Percentiles rank a stretch among this genome's conserved stretches.
Evolutionary conservation across 2,888 invertebrate species (phyloP).

Genomic region (Sesamia inferens): DNA sequence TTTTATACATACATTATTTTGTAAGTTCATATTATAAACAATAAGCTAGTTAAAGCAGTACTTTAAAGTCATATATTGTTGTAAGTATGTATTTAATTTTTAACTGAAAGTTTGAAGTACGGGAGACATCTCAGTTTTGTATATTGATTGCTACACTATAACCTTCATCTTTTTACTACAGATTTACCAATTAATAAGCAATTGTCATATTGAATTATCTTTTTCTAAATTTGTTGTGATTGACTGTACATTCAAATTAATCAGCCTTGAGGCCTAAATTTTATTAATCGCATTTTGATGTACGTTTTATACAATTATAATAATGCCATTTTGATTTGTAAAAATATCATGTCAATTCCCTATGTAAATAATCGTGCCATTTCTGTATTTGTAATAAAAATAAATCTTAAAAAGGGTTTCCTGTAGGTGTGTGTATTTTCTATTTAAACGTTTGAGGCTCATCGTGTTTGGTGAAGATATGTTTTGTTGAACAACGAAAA

Average conservation of each 20-base stretch:
- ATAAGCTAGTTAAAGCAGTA: not conserved
- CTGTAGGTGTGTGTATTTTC: conserved; percentile 78
- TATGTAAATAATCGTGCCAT: conserved; percentile 89
- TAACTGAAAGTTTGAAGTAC: not conserved
- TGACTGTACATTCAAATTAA: conserved; percentile 65
- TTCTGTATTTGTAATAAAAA: conserved; percentile 73
- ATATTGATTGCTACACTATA: not conserved
- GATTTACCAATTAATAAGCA: conserved; percentile 8
- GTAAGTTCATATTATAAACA: not conserved
- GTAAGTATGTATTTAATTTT: conserved; percentile 3
- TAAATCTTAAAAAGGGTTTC: conserved; percentile 72
- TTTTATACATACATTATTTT: conserved; percentile 1
- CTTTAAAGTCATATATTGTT: not conserved
- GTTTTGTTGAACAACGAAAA: conserved; percentile 37
- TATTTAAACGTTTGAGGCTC: conserved; percentile 75
- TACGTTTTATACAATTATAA: conserved; percentile 67
- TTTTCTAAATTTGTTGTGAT: conserved; percentile 53
- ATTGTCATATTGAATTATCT: conserved; percentile 12
- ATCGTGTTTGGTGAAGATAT: conserved; percentile 50
- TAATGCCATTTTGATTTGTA: conserved; percentile 72
- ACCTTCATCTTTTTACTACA: conserved; percentile 13
- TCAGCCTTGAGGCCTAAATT: conserved; percentile 75
- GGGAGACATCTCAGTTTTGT: not conserved
- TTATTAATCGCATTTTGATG: conserved; percentile 62
- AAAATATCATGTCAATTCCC: conserved; percentile 87